These are phyloP conservation scores for Apogon talboti DNA, from an alignment of 2,797 vertebrate genomes.

Conservation along the genomic window DNA sequence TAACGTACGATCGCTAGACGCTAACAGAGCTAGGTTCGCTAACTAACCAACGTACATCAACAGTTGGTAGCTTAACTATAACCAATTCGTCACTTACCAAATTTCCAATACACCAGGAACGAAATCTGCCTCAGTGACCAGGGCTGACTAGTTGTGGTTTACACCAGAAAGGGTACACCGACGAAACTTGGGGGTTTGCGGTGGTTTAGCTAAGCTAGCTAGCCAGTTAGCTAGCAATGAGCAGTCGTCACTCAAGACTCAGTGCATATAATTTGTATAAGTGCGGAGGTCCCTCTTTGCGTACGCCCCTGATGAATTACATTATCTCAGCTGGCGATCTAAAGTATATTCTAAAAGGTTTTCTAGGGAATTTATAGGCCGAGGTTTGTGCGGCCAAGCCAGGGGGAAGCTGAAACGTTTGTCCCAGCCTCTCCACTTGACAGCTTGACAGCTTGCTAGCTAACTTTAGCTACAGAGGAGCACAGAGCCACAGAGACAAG, in stretches of 20 bases:
- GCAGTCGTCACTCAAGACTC: slow-evolving; percentile 73
- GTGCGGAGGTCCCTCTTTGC: slow-evolving; percentile 78
- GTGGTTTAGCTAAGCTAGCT: slow-evolving; percentile 69
- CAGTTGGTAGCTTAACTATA: slow-evolving; percentile 15
- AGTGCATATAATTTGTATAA: slow-evolving; percentile 77
- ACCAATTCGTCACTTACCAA: slow-evolving; percentile 76
- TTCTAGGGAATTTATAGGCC: slow-evolving; percentile 42
- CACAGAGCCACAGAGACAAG: slow-evolving; percentile 57
- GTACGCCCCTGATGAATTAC: slow-evolving; percentile 79
- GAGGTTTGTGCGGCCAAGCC: slow-evolving; percentile 66
- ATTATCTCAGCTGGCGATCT: slow-evolving; percentile 75
- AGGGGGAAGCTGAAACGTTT: slow-evolving; percentile 78
- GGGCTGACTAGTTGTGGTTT: slow-evolving; percentile 41
- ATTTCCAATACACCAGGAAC: slow-evolving; percentile 63
- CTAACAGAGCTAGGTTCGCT: slow-evolving; percentile 51
- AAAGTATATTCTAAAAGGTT: slow-evolving; percentile 45
- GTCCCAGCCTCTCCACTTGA: slow-evolving; percentile 81
- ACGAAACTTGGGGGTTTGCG: slow-evolving; percentile 59
- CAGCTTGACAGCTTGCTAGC: slow-evolving; percentile 83
- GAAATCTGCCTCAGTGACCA: slow-evolving; percentile 38
- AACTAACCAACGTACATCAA: slow-evolving; percentile 18
- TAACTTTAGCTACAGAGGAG: slow-evolving; percentile 74
- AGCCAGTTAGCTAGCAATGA: slow-evolving; percentile 71
- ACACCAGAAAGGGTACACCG: slow-evolving; percentile 51
- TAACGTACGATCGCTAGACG: slow-evolving; percentile 46